Conservation (phyloP, 2,113 vertebrate genomes). For the Poeciliopsis turrubarensis region DNA sequence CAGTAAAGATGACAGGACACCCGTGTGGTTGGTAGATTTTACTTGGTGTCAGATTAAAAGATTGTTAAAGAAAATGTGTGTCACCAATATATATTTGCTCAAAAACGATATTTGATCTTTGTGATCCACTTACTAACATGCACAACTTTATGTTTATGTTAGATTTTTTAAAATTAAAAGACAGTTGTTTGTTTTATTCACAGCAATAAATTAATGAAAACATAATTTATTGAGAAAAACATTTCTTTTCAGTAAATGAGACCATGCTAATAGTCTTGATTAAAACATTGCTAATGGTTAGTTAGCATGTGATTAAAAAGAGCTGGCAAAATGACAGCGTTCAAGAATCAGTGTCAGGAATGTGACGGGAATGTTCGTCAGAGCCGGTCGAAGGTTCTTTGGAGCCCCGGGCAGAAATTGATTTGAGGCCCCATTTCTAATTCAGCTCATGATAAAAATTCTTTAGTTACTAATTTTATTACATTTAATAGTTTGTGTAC, state of each 20-base stretch:
- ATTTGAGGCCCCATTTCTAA: too few relatives aligned
- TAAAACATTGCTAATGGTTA: neutral
- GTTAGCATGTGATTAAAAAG: neutral
- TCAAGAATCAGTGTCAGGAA: too few relatives aligned
- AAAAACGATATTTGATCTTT: too few relatives aligned
- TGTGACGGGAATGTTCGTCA: too few relatives aligned
- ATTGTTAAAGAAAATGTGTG: neutral
- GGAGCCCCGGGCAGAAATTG: too few relatives aligned
- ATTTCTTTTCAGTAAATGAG: conserved; percentile 8
- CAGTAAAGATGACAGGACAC: neutral
- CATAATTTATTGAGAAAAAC: conserved; percentile 23
- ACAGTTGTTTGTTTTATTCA: neutral
- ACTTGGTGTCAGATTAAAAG: neutral
- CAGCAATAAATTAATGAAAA: neutral
- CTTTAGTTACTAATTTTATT: too few relatives aligned
- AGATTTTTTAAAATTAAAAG: neutral
- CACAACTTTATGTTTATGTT: neutral
- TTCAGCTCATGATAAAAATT: too few relatives aligned
- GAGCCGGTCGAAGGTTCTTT: too few relatives aligned
- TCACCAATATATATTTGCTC: neutral
- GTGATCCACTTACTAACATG: neutral
- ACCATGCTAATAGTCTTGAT: conserved; percentile 13
- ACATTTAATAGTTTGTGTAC: too few relatives aligned
- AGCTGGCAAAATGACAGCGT: too few relatives aligned
- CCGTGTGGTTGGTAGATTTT: too few relatives aligned